Percentiles rank a stretch among this genome's conserved stretches.
phyloP scores from a whole-genome alignment of 2,113 vertebrate genomes.

The Vidua macroura region DNA sequence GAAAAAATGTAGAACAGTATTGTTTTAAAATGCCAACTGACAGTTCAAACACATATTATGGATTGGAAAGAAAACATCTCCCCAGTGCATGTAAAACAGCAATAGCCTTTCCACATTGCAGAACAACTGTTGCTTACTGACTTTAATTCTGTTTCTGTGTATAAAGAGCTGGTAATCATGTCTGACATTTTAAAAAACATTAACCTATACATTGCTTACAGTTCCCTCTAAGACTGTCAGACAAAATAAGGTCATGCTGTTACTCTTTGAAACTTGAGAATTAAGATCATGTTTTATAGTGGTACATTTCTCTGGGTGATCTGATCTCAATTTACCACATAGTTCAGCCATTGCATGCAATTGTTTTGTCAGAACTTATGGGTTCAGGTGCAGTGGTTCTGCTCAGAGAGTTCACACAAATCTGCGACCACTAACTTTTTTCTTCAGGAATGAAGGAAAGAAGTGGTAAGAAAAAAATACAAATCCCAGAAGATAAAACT shows the following conservation, averaged over 20 bases:
- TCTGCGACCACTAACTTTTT: fast-evolving
- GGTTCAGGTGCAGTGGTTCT: neutral
- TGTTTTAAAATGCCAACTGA: neutral
- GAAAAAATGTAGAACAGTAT: neutral
- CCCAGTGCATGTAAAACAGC: neutral
- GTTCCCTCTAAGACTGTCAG: neutral
- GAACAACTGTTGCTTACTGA: neutral
- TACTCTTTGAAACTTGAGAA: neutral
- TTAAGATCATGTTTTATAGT: neutral
- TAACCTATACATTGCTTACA: neutral
- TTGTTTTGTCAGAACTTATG: fast-evolving
- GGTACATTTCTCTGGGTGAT: neutral
- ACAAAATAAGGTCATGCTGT: neutral
- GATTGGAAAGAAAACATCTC: neutral
- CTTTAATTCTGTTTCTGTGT: neutral
- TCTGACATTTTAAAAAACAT: neutral
- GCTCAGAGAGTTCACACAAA: neutral
- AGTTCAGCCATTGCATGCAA: neutral
- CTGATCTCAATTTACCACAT: neutral
- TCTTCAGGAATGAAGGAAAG: neutral
- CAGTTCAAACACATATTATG: neutral
- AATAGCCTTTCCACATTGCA: neutral
- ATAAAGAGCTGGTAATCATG: neutral
- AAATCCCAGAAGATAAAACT: neutral
- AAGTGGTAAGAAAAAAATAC: neutral